phyloP scores from a whole-genome alignment of 2,888 invertebrate species.

The Rhingia rostrata region DNA sequence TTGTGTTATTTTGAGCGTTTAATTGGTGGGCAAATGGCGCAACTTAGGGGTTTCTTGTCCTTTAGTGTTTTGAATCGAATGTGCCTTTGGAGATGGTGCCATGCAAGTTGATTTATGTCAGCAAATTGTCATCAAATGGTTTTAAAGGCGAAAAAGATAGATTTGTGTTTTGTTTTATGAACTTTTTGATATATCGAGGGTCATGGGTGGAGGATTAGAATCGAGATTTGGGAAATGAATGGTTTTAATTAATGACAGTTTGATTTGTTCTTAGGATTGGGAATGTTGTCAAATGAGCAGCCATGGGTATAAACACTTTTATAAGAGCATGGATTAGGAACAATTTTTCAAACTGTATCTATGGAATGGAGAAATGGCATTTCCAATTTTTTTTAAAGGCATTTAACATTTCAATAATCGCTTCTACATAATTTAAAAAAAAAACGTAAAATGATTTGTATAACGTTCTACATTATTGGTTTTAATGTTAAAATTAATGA shows the following conservation, averaged over 20 bases:
- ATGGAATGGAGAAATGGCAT: no score
- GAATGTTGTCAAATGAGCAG: no score
- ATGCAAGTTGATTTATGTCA: conserved; percentile 47
- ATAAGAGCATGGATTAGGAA: no score
- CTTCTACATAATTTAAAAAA: no score
- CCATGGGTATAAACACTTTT: no score
- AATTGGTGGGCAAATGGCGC: conserved; percentile 32
- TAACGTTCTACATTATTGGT: no score
- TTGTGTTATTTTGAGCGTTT: conserved; percentile 52
- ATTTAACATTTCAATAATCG: no score
- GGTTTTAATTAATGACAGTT: conserved; percentile 36
- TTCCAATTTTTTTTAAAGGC: no score
- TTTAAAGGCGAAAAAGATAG: conserved; percentile 22
- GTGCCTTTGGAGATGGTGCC: not conserved
- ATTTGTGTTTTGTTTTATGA: conserved; percentile 38
- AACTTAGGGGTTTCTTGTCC: no score
- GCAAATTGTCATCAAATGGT: conserved; percentile 22
- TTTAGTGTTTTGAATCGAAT: conserved; percentile 28
- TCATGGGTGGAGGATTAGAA: conserved; percentile 21
- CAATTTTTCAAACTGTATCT: no score
- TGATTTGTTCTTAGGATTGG: conserved; percentile 33
- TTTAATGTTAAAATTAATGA: no score
- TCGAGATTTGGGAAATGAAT: conserved; percentile 34
- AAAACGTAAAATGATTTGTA: no score
- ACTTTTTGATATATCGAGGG: conserved; percentile 37